Percentiles rank a stretch among this genome's conserved stretches.
These are phyloP conservation scores for Ardeotis arabs DNA, from an alignment of 2,113 vertebrate species.

Conservation along the genomic window DNA sequence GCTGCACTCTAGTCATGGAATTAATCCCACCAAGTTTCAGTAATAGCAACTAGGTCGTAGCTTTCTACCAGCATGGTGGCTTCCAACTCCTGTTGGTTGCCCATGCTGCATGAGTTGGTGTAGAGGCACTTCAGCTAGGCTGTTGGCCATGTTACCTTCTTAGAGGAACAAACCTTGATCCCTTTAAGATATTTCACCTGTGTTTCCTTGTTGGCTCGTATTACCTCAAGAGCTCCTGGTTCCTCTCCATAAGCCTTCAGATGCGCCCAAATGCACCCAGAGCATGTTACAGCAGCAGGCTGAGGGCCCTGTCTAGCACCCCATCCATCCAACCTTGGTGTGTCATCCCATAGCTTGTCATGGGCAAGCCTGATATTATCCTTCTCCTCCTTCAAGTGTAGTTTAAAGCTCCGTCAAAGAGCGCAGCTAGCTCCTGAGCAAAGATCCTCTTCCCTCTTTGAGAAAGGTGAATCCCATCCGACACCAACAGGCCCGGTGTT, in stretches of 20 bases:
- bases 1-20: not conserved
- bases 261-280: not conserved
- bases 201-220: not conserved
- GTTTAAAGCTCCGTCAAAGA: not conserved
- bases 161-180: not conserved
- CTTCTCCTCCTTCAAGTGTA: too few relatives aligned
- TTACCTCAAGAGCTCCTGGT: not conserved
- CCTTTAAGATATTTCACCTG: too few relatives aligned
- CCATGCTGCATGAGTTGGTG: not conserved
- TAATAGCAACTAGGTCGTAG: not conserved
- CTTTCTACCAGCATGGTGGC: not conserved
- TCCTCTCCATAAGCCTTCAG: not conserved
- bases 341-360: not conserved
- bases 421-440: not conserved
- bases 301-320: not conserved
- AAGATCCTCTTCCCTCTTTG: not conserved
- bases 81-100: not conserved
- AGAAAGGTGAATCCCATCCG: not conserved
- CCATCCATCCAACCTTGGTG: not conserved
- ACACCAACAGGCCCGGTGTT: not conserved
- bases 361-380: not conserved
- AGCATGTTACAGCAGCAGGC: not conserved
- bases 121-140: not conserved
- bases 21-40: not conserved
- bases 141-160: not conserved